Conservation (phyloP, 2,888 invertebrate species). For the Caenorhabditis angaria region DNA sequence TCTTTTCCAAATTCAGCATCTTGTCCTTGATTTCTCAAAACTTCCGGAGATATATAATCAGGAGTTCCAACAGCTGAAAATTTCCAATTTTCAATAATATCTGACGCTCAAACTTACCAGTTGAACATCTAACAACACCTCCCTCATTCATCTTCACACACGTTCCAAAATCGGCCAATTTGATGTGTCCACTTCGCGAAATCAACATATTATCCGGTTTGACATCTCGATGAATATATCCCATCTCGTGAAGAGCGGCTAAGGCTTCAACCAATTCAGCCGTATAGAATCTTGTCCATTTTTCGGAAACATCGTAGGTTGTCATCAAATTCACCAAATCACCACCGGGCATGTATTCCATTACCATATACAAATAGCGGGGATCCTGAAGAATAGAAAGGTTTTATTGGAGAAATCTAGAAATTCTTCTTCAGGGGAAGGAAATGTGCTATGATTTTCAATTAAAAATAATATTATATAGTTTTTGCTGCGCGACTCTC, state of each 20-base stretch:
- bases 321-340: conserved; percentile 98
- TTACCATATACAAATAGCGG: conserved; percentile 97
- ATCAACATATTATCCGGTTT: conserved; percentile 81
- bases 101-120: conserved; percentile 12
- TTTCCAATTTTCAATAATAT: not conserved
- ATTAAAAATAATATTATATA: no score
- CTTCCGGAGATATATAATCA: conserved; percentile 98
- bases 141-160: conserved; percentile 93
- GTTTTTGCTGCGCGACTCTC: no score
- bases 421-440: no score
- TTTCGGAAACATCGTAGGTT: conserved; percentile 90
- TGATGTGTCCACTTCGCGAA: conserved; percentile 83
- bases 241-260: conserved; percentile 97
- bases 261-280: conserved; percentile 96
- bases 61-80: conserved; percentile 96
- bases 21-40: conserved; percentile 92
- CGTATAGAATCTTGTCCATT: conserved; percentile 97
- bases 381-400: conserved; percentile 77
- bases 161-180: conserved; percentile 98
- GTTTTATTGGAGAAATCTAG: not conserved
- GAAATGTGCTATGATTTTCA: no score
- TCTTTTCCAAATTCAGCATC: conserved; percentile 95
- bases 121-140: conserved; percentile 51
- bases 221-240: conserved; percentile 83
- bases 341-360: conserved; percentile 99